Evolutionary conservation across 2,888 invertebrate genomes (phyloP).

Genomic region (Acronicta psi): DNA sequence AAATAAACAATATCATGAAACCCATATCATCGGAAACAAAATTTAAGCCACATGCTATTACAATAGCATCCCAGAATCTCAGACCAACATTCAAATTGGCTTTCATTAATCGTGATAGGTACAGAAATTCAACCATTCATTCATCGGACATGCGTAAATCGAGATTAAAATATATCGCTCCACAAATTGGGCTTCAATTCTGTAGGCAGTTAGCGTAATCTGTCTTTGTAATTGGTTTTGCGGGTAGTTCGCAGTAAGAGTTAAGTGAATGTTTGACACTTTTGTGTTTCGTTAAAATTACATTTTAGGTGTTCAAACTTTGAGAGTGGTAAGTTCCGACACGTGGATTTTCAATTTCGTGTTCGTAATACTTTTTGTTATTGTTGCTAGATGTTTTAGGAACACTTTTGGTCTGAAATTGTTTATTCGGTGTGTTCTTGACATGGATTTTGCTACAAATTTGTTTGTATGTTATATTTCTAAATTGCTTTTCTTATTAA

Average conservation of each 20-base stretch:
- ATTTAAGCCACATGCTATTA: conserved; percentile 8
- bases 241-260: conserved; percentile 59
- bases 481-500: too few species aligned
- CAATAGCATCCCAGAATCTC: conserved; percentile 28
- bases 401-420: not conserved
- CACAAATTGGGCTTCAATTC: conserved; percentile 81
- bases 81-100: conserved; percentile 59
- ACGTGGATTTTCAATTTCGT: conserved; percentile 38
- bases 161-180: conserved; percentile 83
- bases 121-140: conserved; percentile 68
- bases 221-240: conserved; percentile 83
- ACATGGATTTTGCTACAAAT: not conserved
- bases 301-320: conserved; percentile 41
- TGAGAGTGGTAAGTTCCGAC: conserved; percentile 34
- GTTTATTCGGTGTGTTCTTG: not conserved
- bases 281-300: conserved; percentile 48
- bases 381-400: conserved; percentile 12
- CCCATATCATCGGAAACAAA: conserved; percentile 15
- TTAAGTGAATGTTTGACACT: conserved; percentile 65
- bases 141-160: conserved; percentile 77
- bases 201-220: conserved; percentile 78
- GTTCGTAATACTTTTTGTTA: conserved; percentile 19
- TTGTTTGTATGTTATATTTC: too few species aligned
- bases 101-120: conserved; percentile 67
- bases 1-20: conserved; percentile 13